phyloP scores from a whole-genome alignment of 2,888 invertebrate genomes.

The Helobdella robusta region DNA sequence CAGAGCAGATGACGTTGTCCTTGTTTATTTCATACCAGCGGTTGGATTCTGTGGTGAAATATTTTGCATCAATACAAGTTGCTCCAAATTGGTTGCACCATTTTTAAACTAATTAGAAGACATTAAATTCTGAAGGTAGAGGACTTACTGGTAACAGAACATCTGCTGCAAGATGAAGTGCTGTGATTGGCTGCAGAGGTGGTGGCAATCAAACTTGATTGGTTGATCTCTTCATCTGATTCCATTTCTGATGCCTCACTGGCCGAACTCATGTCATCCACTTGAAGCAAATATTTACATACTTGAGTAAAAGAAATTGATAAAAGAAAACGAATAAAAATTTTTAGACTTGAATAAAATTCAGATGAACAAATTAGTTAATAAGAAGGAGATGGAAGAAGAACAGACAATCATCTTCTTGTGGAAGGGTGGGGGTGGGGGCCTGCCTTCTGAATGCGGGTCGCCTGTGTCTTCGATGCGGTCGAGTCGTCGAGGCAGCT shows the following conservation, averaged over 20 bases:
- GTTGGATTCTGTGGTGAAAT: constrained; percentile 55
- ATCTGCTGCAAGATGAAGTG: constrained; percentile 66
- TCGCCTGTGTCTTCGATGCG: constrained; percentile 59
- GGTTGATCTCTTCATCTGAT: constrained; percentile 57
- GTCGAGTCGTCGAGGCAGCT: constrained; percentile 88
- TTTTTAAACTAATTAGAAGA: neutral
- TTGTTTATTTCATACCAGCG: constrained; percentile 67
- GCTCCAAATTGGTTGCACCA: neutral
- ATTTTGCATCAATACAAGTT: no score
- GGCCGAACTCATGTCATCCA: constrained; percentile 56
- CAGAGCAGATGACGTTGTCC: constrained; percentile 65
- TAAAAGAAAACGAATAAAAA: neutral
- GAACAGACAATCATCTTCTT: constrained; percentile 49
- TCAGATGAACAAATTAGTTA: neutral
- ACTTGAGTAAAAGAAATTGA: neutral
- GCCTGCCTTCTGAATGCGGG: constrained; percentile 34
- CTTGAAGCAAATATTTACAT: no score
- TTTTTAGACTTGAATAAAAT: neutral
- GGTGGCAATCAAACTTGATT: no score
- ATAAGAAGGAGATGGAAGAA: neutral
- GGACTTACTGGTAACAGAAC: constrained; percentile 61
- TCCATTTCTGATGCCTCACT: constrained; percentile 67
- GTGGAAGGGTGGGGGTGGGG: constrained; percentile 41
- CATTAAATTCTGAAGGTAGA: neutral
- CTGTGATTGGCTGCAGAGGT: constrained; percentile 6